Evolutionary conservation across 2,113 vertebrate species (phyloP), one percentile per base, ranked within the genome.

Genomic region (Balaeniceps rex): DNA sequence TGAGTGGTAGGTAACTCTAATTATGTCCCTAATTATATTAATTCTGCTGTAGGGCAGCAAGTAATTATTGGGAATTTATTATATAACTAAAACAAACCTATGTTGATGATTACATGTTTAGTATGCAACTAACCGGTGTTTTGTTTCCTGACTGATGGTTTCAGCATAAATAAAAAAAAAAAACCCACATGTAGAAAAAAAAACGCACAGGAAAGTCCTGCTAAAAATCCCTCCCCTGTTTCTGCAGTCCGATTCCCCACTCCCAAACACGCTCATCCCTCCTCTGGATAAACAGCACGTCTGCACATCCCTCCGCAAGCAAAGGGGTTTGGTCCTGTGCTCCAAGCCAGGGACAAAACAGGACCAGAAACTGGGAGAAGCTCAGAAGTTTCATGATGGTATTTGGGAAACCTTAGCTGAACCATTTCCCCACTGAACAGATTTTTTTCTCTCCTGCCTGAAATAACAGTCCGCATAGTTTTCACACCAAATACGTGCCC

Each of bases 11-110:
- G 86, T 64, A 96, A 81, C 86, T 81, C 64, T 78, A 75, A 95
- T 80, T 90, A 54, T 5, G 29, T 12, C 72, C 88, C 60, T 96
- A 97, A 97, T 96, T 88, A 92, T 83, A 94, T 76, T 69, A 85
- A 97, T 96, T 88, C 89, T 64, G 81, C 90, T 88, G 40, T 38
- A 80, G 78, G 90, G 71, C 9, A 17, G 78, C 65, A 88, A 94
- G 89, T 55, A 84, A 97, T 93, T 94, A 91, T 54, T 93, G 90
- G 86, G 74, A 93, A 90, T 85, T 74, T 70, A 81, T 92, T 93
- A 57, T 66, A 36, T 17, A 74, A 91, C 63, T 83, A 90, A 91
- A 92, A 69, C 81, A 93, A 97, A 83, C 68, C 83, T 57, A 47
- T 46, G 83, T 54, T 92, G 78, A 31, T 29, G 47, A 92, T 81